phyloP scores from a whole-genome alignment of 1,140 invertebrate genomes.

The Chironomus tepperi region DNA sequence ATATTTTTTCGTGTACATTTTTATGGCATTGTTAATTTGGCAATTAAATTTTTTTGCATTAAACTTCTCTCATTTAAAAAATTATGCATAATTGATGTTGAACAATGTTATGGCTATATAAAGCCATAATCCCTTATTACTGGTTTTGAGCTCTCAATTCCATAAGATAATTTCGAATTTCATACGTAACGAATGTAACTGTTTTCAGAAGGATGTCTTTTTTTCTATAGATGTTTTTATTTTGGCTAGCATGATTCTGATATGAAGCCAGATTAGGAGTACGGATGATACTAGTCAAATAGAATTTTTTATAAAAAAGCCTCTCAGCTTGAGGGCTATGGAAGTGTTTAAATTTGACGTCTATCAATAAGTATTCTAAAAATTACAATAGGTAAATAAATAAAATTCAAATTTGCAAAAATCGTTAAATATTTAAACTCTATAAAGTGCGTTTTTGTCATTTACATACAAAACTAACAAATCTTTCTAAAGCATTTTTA shows the following conservation, averaged over 20 bases:
- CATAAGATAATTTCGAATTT: no score
- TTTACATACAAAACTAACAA: neutral
- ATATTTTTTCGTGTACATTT: neutral
- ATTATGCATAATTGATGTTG: conserved; percentile 2
- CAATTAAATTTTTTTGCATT: neutral
- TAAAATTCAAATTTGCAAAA: no score
- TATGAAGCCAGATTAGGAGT: no score
- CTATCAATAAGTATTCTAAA: no score
- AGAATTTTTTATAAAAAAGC: no score
- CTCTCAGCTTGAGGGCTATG: no score
- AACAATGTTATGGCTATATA: neutral
- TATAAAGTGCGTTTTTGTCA: neutral
- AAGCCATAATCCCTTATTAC: neutral
- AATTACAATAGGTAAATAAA: no score
- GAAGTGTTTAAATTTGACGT: no score
- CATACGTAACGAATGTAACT: neutral
- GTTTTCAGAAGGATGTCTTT: neutral
- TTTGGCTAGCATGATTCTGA: no score
- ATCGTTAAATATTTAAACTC: no score
- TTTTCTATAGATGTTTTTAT: no score
- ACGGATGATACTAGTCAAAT: no score
- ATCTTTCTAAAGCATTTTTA: neutral
- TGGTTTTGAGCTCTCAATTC: neutral
- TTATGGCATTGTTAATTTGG: neutral
- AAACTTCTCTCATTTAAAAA: neutral